Base-by-base conservation (phyloP, 2,888 invertebrate genomes). In the Xanthorhoe designata region DNA sequence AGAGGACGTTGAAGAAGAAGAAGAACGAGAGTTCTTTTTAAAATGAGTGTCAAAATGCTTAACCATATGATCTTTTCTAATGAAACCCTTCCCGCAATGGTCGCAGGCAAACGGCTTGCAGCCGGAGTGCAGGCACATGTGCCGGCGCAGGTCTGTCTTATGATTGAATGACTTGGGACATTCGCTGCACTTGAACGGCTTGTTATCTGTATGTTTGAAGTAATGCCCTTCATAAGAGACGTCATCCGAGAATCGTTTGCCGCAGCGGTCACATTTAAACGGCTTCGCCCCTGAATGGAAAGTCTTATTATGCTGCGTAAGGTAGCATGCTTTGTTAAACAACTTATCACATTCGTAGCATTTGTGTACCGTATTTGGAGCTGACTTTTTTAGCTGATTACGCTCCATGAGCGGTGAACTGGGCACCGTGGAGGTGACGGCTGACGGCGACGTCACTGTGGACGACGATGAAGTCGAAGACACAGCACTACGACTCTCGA, bases 101-200 rank as follows among this genome's bases (percentile, higher is more conserved):
- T 95, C 95, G 89, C 98, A 98, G 71, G 95, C 94, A 86, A 96
- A 97, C 50, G 97, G 97, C 86, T 97, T 97, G 79, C 96, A 95
- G 56, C 97, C 97, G n/a, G 96, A 96, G 86, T 98, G 98, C 75
- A 97, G 94, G 87, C 97, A 97, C 94, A 96, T 96, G 90, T 98
- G 98, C 72, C 98, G 95, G 69, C 97, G 94, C 78, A 98, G 92
- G 85, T 98, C 98, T 61, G 98, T 98, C 89, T 98, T 98, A 90
- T 98, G 98, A 84, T 98, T 97, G 89, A 98, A 98, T 79, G 97
- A 96, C 86, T 98, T 98, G 17, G 97, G 97, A 81, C 98, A 98
- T 68, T 95, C 94, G 66, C 95, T 95, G 90, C 98, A 98, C 90
- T 97, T 97, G 90, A 97, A 97, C 13, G 97, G 97, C 84, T 98